Evolutionary conservation across 2,113 vertebrate genomes (phyloP), one percentile per base, ranked within the genome.

Genomic region (Jaculus jaculus): DNA sequence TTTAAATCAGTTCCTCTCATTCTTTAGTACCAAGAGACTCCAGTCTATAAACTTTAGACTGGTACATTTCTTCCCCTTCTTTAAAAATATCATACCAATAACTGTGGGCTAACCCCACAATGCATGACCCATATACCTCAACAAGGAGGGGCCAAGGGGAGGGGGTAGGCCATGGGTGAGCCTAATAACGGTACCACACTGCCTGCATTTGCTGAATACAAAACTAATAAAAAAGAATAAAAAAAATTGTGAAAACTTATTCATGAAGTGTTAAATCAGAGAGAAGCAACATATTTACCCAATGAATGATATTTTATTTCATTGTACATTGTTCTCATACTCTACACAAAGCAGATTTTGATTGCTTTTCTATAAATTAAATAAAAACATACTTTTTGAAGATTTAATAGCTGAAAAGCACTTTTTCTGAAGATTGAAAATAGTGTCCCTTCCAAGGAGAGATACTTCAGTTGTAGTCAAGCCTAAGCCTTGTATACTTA

Each of bases 341-440:
- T 4, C 23, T 42, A 80, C 0, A 71, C 42, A 77, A 91, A 79
- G 7, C 69, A 9, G 21, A 17, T 66, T 84, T 84, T 79, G 23
- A 66, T 79, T 88, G 23, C 11, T 86, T 96, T 94, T 66, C 34
- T 78, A 28, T 66, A 89, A 92, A 72, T 68, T 30, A 89, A 94
- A 81, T 92, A 34, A 84, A 94, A 92, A 73, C 69, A 78, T 3
- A 84, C 28, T 75, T 74, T 30, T 75, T 92, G 32, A 75, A 86
- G 42, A 47, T 73, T 17, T 72, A 86, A 32, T 84, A 68, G 1
- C 54, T 58, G 23, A 30, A 93, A 88, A 61, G 42, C 12, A 58
- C 2, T 66, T 91, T 47, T 86, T 28, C 28, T 88, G 2, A 8
- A 12, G 54, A 11, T 63, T 69, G 13, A 75, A 87, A 63, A 87